Conservation (phyloP, 2,888 invertebrate species). For the Apotomis betuletana region DNA sequence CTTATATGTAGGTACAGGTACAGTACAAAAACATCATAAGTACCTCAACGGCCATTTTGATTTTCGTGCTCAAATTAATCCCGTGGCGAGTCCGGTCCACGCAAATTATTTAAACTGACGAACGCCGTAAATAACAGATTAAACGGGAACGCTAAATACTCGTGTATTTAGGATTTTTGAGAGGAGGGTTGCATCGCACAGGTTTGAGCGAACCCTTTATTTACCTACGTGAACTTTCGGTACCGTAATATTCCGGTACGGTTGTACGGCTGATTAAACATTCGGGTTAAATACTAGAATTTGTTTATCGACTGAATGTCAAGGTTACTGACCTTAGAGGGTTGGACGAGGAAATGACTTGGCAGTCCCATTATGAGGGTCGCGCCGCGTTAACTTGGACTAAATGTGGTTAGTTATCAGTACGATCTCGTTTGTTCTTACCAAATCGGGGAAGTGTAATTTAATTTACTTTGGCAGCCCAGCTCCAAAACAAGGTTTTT, state of each 20-base stretch:
- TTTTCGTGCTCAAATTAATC: conserved; percentile 72
- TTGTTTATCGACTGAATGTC: conserved; percentile 57
- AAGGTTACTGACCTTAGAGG: conserved; percentile 62
- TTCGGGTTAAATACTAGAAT: conserved; percentile 50
- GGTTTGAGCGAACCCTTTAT: conserved; percentile 63
- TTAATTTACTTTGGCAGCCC: conserved; percentile 10
- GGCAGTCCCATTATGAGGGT: conserved; percentile 42
- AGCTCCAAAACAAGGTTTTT: too few relatives aligned
- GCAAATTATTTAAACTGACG: conserved; percentile 75
- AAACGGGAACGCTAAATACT: conserved; percentile 66
- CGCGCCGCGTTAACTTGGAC: conserved; percentile 22
- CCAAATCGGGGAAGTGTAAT: conserved; percentile 4
- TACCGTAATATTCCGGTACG: conserved; percentile 4
- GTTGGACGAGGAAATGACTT: conserved; percentile 49
- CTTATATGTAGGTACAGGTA: not conserved
- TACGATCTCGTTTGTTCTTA: conserved; percentile 8
- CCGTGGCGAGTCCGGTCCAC: conserved; percentile 65
- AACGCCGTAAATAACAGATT: conserved; percentile 72
- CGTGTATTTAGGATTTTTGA: conserved; percentile 71
- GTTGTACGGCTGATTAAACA: conserved; percentile 58
- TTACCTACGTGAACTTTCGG: conserved; percentile 57
- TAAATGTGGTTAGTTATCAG: conserved; percentile 27
- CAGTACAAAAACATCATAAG: conserved; percentile 48
- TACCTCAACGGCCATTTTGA: conserved; percentile 69
- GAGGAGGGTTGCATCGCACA: conserved; percentile 46